Percentiles rank a stretch among this genome's conserved stretches.
These are phyloP conservation scores for Phacellophora camtschatica DNA, from an alignment of 30 jellyfish, hydroid and myxozoan genomes.

Conservation along the genomic window DNA sequence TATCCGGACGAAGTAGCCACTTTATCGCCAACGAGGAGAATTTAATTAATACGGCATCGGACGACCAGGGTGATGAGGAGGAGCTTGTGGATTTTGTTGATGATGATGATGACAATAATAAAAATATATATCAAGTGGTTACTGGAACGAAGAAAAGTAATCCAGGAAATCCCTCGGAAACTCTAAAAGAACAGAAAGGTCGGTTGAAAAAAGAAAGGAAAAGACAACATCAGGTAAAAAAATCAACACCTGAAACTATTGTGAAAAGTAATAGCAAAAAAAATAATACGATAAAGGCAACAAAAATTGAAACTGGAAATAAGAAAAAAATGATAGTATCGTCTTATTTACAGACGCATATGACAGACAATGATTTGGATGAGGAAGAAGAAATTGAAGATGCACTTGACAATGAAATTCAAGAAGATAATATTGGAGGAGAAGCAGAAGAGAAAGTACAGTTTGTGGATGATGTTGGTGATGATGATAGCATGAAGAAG, in stretches of 20 bases:
- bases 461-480: constrained; percentile 22
- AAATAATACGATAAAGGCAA: neutral
- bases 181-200: neutral
- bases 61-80: constrained; percentile 26
- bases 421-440: constrained; percentile 28
- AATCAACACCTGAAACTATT: neutral
- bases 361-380: constrained; percentile 5
- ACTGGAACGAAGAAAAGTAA: constrained; percentile 44
- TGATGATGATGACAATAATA: constrained; percentile 23
- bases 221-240: neutral
- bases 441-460: constrained; percentile 39
- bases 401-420: constrained; percentile 35
- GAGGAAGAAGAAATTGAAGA: constrained; percentile 65
- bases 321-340: neutral
- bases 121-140: neutral
- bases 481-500: neutral
- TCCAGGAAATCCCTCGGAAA: neutral
- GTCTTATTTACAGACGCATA: neutral
- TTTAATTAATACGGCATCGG: constrained; percentile 12
- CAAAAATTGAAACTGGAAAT: constrained; percentile 6
- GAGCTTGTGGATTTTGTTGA: constrained; percentile 47
- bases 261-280: neutral
- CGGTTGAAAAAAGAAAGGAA: neutral
- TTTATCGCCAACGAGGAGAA: constrained; percentile 5
- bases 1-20: neutral